Evolutionary conservation across 2,797 vertebrate species (phyloP).

Genomic region (Acanthopagrus latus): DNA sequence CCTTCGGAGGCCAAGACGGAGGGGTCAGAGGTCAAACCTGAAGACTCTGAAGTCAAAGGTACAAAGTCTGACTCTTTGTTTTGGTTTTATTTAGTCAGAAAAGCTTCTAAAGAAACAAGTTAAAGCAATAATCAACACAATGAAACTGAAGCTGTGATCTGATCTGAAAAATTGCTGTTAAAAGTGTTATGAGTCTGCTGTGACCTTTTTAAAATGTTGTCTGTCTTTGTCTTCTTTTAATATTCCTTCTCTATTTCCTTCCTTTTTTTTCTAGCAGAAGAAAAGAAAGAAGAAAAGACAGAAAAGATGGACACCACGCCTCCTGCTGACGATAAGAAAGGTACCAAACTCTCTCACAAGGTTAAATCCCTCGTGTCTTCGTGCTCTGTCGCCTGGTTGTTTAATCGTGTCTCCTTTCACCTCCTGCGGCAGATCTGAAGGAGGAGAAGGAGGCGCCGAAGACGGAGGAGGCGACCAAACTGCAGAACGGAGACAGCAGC

Average conservation of each 20-base stretch:
- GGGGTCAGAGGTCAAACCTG: slow-evolving; percentile 76
- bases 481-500: slow-evolving; percentile 93
- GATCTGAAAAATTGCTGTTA: neutral
- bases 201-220: neutral
- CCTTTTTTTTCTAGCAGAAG: slow-evolving; percentile 60
- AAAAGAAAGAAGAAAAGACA: slow-evolving; percentile 85
- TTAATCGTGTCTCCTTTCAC: fast-evolving
- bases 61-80: neutral
- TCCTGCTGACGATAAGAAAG: slow-evolving; percentile 90
- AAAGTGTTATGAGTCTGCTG: neutral
- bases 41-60: slow-evolving; percentile 82
- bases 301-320: slow-evolving; percentile 84
- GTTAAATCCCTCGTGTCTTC: neutral
- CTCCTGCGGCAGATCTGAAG: slow-evolving; percentile 73
- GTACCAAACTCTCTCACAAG: slow-evolving; percentile 26
- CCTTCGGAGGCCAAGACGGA: slow-evolving; percentile 70
- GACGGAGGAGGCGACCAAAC: slow-evolving; percentile 88
- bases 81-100: no score
- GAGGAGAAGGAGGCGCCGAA: slow-evolving; percentile 89
- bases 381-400: neutral
- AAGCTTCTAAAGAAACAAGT: no score
- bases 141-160: no score
- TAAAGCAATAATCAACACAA: no score
- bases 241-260: neutral
- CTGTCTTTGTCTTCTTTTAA: neutral